Evolutionary conservation across 2,888 invertebrate species (phyloP), one percentile per base, ranked within the genome.

Genomic region (Zonitis immaculata): DNA sequence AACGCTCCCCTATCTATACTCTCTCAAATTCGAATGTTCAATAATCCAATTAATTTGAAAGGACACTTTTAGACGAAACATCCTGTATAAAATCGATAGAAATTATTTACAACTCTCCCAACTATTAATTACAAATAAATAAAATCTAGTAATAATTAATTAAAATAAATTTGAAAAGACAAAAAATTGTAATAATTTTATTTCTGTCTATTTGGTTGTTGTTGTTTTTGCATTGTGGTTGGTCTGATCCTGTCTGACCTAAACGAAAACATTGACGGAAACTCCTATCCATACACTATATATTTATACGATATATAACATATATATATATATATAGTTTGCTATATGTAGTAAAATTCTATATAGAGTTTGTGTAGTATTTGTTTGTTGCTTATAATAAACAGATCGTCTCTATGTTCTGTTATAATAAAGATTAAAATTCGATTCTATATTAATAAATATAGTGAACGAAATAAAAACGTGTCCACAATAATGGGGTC

Each of bases 401-500:
- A 39, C 39, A 20, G 39, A 39, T 20, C 39, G 39, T 39, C 20
- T 39, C 22, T 22, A 22, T 22, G 5, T 22, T 22, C 22, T 22
- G 3, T 22, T 22, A 22, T 22, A 22, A 20, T n/a, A n/a, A 0
- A n/a, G 11, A n/a, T 16, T 1, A 3, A 3, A 20, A 39, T 39
- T 39, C 39, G 20, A 39, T 39, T 39, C 18, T 39, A 11, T n/a
- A n/a, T n/a, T 3, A 6, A 27, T 2, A 28, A 5, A 22, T 3
- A 1, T 39, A 16, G 3, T 1, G 9, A 1, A 35, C 32, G 7
- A 11, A 35, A 35, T 39, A 2, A 6, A 11, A 35, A 39, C 18
- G 39, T 39, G 9, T 35, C 20, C 39, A 39, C 39, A 39, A n/a
- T n/a, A 39, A 39, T 39, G 39, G 39, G 39, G 39, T 39, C 39